phyloP scores from a whole-genome alignment of 2,888 invertebrate species.

The Plagodis dolabraria region DNA sequence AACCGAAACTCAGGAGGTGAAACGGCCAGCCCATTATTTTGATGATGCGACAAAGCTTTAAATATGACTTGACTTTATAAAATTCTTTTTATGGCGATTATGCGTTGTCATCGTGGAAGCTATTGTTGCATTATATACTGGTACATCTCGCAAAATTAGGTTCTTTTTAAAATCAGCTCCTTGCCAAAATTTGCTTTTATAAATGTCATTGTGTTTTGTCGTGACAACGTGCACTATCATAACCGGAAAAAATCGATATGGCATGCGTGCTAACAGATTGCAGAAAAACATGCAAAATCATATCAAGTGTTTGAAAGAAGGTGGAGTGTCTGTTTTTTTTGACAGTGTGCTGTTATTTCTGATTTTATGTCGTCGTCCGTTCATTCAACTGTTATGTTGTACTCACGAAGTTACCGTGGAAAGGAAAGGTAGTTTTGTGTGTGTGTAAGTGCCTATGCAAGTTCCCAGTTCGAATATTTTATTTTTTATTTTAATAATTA shows the following conservation, averaged over 20 bases:
- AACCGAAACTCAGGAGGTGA: conserved; percentile 56
- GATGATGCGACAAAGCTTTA: conserved; percentile 68
- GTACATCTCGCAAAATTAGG: conserved; percentile 37
- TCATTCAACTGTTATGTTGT: no score
- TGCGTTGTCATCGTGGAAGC: conserved; percentile 45
- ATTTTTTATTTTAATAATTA: no score
- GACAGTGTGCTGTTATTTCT: no score
- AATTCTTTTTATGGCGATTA: conserved; percentile 48
- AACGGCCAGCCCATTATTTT: conserved; percentile 68
- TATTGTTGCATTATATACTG: conserved; percentile 47
- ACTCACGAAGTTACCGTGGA: no score
- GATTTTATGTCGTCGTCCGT: no score
- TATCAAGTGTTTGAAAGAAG: no score
- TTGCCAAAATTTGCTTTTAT: conserved; percentile 22
- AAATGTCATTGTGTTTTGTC: conserved; percentile 13
- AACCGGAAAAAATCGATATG: conserved; percentile 4
- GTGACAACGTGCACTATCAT: conserved; percentile 18
- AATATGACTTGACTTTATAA: conserved; percentile 59
- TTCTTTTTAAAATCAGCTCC: conserved; percentile 3
- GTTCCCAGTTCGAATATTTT: no score
- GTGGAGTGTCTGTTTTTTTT: no score
- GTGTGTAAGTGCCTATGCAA: no score
- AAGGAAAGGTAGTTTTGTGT: no score
- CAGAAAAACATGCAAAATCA: conserved; percentile 13
- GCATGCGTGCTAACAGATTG: conserved; percentile 5